These are phyloP conservation scores for Hippasteria phrygiana DNA, from an alignment of 53 echinoderm and acorn worm genomes.

Conservation along the genomic window DNA sequence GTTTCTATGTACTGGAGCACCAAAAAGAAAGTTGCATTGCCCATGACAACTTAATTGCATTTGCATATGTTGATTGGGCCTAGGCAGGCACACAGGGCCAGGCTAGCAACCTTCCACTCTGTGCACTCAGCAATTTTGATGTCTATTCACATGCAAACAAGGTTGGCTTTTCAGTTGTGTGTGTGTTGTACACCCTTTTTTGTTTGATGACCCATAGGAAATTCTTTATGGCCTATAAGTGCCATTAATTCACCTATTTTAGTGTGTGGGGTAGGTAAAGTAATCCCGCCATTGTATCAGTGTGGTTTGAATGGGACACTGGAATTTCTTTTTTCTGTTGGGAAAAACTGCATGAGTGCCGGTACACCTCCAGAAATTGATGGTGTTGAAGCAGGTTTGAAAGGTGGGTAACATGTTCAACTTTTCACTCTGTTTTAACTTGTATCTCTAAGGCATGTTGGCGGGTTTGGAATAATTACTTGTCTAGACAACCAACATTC, in stretches of 20 bases:
- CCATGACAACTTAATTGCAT: slow-evolving; percentile 52
- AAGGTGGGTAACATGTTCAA: neutral
- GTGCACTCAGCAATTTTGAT: slow-evolving; percentile 49
- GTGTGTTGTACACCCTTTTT: slow-evolving; percentile 31
- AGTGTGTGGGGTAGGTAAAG: slow-evolving; percentile 35
- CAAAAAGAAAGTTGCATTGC: slow-evolving; percentile 2
- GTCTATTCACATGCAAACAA: slow-evolving; percentile 56
- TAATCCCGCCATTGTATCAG: slow-evolving; percentile 58
- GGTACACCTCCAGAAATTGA: neutral
- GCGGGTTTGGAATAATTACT: slow-evolving; percentile 8
- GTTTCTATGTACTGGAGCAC: neutral
- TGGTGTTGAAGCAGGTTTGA: neutral
- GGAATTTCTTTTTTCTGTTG: slow-evolving; percentile 5
- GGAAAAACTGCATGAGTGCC: neutral
- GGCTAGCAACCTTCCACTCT: neutral
- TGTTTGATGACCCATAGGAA: slow-evolving; percentile 63
- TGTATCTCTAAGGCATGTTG: too few relatives aligned
- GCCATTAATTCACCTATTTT: slow-evolving; percentile 65
- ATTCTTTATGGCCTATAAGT: slow-evolving; percentile 58
- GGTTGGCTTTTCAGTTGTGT: slow-evolving; percentile 55
- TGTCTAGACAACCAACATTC: slow-evolving; percentile 27
- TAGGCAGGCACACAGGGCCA: neutral
- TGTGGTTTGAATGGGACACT: neutral
- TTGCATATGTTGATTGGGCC: slow-evolving; percentile 63
- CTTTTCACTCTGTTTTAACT: too few relatives aligned